A percentile compares a stretch with the other conserved stretches of the same genome.
These are phyloP conservation scores for Chiloscyllium plagiosum DNA, from an alignment of 2,113 vertebrate species.

Conservation along the genomic window DNA sequence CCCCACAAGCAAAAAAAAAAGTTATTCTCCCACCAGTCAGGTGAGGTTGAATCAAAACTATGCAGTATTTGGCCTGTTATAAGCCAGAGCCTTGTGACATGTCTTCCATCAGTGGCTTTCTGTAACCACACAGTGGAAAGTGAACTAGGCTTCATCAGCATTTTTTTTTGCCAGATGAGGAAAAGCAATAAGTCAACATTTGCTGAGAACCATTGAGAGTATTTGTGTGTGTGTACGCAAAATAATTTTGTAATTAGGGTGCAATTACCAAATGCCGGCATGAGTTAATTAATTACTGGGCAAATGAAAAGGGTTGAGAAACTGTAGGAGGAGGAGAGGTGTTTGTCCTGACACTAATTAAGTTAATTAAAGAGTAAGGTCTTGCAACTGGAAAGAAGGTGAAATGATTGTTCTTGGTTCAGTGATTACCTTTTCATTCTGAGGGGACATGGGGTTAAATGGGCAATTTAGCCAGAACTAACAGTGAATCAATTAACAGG, in stretches of 20 bases:
- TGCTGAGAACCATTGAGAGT: not conserved
- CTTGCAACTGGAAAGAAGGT: not conserved
- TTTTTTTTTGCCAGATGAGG: not conserved
- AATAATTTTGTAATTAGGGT: not conserved
- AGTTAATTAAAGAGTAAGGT: constrained; percentile 4
- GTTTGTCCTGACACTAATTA: constrained; percentile 4
- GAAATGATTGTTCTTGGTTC: constrained; percentile 20
- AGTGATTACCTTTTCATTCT: not conserved
- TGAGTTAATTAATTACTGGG: not conserved
- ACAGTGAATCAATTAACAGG: constrained; percentile 28
- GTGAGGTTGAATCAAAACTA: too few species aligned
- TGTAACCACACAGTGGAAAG: too few species aligned
- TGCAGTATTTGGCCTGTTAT: not conserved
- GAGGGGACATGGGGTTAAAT: constrained; percentile 11
- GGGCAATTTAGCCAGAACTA: constrained; percentile 4
- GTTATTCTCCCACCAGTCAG: not conserved
- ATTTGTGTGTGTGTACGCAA: not conserved
- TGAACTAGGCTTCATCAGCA: not conserved
- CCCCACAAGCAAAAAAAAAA: not conserved
- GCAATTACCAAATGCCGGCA: not conserved
- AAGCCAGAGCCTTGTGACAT: not conserved
- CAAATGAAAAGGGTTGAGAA: constrained; percentile 10
- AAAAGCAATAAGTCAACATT: not conserved
- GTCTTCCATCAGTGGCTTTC: not conserved
- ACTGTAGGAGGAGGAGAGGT: not conserved